A percentile compares a stretch with the other conserved stretches of the same genome.
Evolutionary conservation across 2,113 vertebrate species (phyloP).

Genomic region (Ophiodon elongatus): DNA sequence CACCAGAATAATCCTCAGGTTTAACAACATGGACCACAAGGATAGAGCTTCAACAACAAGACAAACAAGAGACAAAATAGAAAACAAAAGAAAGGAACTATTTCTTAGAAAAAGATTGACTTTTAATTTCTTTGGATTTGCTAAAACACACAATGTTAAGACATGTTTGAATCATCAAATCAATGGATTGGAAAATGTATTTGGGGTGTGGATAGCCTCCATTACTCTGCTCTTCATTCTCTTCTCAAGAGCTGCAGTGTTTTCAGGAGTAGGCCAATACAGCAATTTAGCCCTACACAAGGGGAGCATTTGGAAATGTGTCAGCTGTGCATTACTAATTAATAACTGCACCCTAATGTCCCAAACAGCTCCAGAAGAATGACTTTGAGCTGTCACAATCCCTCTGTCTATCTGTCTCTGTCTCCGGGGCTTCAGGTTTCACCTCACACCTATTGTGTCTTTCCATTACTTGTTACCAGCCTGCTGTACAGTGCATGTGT

Average conservation of each 20-base stretch:
- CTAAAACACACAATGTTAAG: neutral
- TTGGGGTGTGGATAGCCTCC: neutral
- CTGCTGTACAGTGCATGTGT: neutral
- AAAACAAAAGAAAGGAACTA: neutral
- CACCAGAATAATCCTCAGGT: conserved; percentile 21
- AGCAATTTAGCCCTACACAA: neutral
- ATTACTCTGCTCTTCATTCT: neutral
- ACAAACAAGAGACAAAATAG: neutral
- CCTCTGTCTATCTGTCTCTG: neutral
- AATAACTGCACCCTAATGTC: conserved; percentile 4
- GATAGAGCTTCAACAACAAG: neutral
- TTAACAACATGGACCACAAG: neutral
- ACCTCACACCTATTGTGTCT: conserved; percentile 66
- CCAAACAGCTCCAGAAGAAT: conserved; percentile 33
- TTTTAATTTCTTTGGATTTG: neutral
- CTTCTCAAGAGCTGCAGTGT: conserved; percentile 14
- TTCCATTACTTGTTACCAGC: conserved; percentile 49
- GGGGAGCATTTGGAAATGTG: conserved; percentile 42
- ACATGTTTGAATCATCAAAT: neutral
- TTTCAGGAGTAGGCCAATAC: neutral
- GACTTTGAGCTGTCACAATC: conserved; percentile 38
- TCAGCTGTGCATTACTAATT: conserved; percentile 64
- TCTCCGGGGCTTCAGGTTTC: conserved; percentile 58
- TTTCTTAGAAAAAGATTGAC: neutral
- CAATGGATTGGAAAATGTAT: neutral